Evolutionary conservation across 2,888 invertebrate genomes (phyloP), one percentile per base, ranked within the genome.

Genomic region (Hermodice carunculata): DNA sequence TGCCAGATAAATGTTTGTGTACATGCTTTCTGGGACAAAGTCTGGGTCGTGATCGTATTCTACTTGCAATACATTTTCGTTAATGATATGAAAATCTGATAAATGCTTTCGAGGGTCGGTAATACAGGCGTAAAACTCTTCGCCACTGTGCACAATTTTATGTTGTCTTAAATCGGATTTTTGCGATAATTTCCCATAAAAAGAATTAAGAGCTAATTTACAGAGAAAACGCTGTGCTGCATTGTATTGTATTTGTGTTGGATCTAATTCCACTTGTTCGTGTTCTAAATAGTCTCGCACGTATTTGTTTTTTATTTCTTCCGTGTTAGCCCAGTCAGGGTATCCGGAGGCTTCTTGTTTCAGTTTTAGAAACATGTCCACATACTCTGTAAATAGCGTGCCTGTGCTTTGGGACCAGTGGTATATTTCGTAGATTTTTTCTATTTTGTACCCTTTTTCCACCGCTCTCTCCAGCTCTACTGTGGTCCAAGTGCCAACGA

Each of bases 381-480:
- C 76, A 67, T 80, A 84, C 0, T 69, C 71, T 2, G 76, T 59
- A 69, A 85, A 85, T 14, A 85, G 37, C 1, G 75, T 74, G 3
- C 66, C 73, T 34, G 53, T 19, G 14, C 53, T 53, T 24, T 74
- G 60, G 29, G 76, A 43, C 54, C 81, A 85, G 58, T 83, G 75
- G 76, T 81, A 84, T 11, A 84, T 77, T 66, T 83, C 82, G 46
- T 71, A 67, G 6, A 83, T 72, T 51, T 81, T 67, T 0, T 78
- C 2, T n/a, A 84, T 69, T 51, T 64, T 61, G 58, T 85, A 86
- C 0, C 81, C 83, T 32, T 71, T 67, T 58, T 69, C 34, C 0
- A 81, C 32, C 5, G 84, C 85, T 65, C 76, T 78, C 32, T 73
- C 34, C 0, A 86, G 48, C 67, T 85, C 85, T 19, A 78, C 78